phyloP scores from a whole-genome alignment of 2,113 vertebrate species.

The Marcusenius ussheri region DNA sequence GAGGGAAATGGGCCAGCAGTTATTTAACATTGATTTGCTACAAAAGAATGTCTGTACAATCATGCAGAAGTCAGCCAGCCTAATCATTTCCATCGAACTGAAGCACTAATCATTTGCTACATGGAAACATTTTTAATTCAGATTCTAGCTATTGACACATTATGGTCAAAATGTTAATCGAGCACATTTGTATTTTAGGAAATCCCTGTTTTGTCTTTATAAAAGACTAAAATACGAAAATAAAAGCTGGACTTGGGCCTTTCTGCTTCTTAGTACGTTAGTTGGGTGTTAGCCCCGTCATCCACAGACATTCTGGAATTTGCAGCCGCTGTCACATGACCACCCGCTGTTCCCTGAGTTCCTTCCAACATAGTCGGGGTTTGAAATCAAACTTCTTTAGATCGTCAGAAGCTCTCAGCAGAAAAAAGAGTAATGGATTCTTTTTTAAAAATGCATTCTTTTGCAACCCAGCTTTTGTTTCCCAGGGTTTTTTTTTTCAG shows the following conservation, averaged over 20 bases:
- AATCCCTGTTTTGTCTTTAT: background rate
- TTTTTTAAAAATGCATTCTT: background rate
- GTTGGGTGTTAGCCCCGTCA: background rate
- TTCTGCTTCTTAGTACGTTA: background rate
- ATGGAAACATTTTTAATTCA: background rate
- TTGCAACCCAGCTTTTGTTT: background rate
- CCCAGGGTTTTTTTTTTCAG: background rate
- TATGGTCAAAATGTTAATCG: background rate
- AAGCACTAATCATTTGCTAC: background rate
- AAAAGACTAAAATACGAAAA: background rate
- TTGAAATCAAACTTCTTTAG: background rate
- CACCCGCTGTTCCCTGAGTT: background rate
- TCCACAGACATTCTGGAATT: background rate
- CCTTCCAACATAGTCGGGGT: background rate
- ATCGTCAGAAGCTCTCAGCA: background rate
- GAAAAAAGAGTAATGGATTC: background rate
- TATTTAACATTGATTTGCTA: background rate
- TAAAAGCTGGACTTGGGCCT: background rate
- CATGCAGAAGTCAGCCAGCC: background rate
- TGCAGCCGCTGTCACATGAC: background rate
- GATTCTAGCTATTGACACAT: background rate
- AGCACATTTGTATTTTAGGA: background rate
- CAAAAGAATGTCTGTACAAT: background rate
- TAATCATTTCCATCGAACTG: background rate
- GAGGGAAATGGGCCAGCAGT: background rate